Percentiles rank a stretch among this genome's conserved stretches.
Evolutionary conservation across 2,888 invertebrate genomes (phyloP).

Genomic region (Hecatera dysodea): DNA sequence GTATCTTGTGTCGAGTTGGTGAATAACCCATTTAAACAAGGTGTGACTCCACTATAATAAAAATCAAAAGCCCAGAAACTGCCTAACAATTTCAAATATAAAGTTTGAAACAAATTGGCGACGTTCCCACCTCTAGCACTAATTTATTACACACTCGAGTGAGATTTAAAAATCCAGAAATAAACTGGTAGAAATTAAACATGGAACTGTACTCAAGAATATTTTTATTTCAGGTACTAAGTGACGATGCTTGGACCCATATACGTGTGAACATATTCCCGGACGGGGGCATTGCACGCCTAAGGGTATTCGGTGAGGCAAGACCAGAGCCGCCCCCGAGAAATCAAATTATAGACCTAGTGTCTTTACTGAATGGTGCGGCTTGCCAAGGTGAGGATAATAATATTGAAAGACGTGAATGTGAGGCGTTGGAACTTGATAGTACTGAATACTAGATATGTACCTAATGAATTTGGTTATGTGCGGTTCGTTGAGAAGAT

Average conservation of each 20-base stretch:
- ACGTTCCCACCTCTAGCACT: constrained; percentile 27
- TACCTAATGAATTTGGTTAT: constrained; percentile 5
- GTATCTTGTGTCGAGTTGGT: no score
- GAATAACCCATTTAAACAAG: no score
- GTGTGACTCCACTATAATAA: constrained; percentile 1
- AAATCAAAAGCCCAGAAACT: constrained; percentile 9
- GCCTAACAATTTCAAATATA: constrained; percentile 43
- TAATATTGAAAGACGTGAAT: constrained; percentile 7
- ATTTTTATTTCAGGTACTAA: constrained; percentile 77
- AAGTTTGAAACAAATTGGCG: constrained; percentile 48
- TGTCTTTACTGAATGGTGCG: constrained; percentile 89
- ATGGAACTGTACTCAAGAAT: constrained; percentile 36
- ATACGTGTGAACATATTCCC: constrained; percentile 92
- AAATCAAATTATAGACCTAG: constrained; percentile 87
- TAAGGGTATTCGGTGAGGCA: constrained; percentile 91
- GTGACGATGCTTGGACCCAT: constrained; percentile 90
- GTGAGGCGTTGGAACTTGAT: background rate
- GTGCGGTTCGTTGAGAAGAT: no score
- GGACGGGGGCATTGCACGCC: constrained; percentile 92
- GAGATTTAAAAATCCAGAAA: constrained; percentile 42
- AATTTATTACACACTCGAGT: constrained; percentile 45
- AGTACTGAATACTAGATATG: background rate
- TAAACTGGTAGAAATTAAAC: constrained; percentile 33
- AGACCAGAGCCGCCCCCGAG: constrained; percentile 78
- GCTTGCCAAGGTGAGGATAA: constrained; percentile 84